Conservation (phyloP, 2,888 invertebrate genomes). For the Drosophila birchii region DNA sequence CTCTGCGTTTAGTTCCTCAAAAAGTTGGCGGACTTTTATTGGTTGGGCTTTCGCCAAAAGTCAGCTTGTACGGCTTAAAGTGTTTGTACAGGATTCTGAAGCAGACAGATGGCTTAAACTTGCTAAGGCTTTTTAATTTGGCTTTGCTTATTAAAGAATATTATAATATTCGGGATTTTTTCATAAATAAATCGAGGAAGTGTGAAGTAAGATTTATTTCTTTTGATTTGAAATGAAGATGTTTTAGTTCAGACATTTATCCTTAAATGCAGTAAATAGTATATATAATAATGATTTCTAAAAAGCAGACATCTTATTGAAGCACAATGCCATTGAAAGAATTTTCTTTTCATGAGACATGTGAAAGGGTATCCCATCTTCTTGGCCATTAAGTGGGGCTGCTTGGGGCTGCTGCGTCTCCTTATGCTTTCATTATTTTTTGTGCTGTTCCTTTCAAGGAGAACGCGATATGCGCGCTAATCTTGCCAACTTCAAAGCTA, state of each 20-base stretch:
- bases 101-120: constrained; percentile 17
- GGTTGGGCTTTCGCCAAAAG: constrained; percentile 26
- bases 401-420: constrained; percentile 29
- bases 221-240: neutral
- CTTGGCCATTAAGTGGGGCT: constrained; percentile 1
- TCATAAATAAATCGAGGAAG: too few relatives aligned
- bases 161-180: neutral
- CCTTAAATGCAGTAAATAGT: too few relatives aligned
- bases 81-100: constrained; percentile 11
- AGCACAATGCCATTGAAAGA: neutral
- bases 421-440: constrained; percentile 53
- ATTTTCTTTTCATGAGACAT: constrained; percentile 1
- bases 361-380: constrained; percentile 50
- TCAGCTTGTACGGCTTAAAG: constrained; percentile 22
- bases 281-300: neutral
- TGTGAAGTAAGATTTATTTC: neutral
- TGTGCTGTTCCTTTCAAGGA: constrained; percentile 43
- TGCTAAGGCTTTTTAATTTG: neutral
- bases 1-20: constrained; percentile 45
- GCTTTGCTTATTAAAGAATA: neutral
- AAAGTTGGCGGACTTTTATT: constrained; percentile 58
- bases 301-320: neutral
- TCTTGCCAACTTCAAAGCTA: constrained; percentile 77
- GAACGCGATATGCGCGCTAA: constrained; percentile 73
- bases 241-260: neutral